Base-by-base conservation (phyloP, 2,888 invertebrate genomes). In the Ariolimax columbianus region DNA sequence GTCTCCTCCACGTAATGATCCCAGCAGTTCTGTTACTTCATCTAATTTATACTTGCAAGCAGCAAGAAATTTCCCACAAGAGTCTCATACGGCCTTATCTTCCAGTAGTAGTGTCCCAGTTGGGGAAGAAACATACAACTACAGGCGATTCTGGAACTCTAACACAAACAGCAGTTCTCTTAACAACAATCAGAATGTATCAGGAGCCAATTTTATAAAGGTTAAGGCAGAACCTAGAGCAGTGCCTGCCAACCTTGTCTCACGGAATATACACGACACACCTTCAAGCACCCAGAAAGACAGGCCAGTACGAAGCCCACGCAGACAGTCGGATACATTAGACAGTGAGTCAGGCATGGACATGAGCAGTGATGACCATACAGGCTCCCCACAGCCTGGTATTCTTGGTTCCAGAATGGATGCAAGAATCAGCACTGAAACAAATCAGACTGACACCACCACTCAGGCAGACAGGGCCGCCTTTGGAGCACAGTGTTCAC, bases 171-270 rank as follows among this genome's bases (percentile, higher is more conserved):
- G 43, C 63, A 23, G 33, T 63, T 63, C 59, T 63, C 75, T 63
- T 77, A 73, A 26, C 72, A 85, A 30, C 40, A 82, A 26, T 81
- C 75, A 72, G 26, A 84, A 75, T 51, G 17, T 66, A 30, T 66
- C 59, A 26, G 73, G 73, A 26, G 33, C 83, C 38, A 55, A 75
- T 14, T 89, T 87, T 17, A 88, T 91, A 23, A 91, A 90, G 79
- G 89, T 92, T 11, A 92, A 92, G 85, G 82, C 89, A 9, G 92
- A 92, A 84, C 90, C 91, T 14, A 87, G 79, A n/a, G 59, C 73
- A n/a, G 73, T 43, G 2, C 66, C 66, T 11, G 33, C 55, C 38
- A 47, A 11, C 26, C 85, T 81, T 63, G 9, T 75, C n/a, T 77
- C 83, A 40, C 36, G 83, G 66, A 59, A 19, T 51, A 30, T 77